Evolutionary conservation across 2,888 invertebrate species (phyloP).

Genomic region (Aleiodes alternator): DNA sequence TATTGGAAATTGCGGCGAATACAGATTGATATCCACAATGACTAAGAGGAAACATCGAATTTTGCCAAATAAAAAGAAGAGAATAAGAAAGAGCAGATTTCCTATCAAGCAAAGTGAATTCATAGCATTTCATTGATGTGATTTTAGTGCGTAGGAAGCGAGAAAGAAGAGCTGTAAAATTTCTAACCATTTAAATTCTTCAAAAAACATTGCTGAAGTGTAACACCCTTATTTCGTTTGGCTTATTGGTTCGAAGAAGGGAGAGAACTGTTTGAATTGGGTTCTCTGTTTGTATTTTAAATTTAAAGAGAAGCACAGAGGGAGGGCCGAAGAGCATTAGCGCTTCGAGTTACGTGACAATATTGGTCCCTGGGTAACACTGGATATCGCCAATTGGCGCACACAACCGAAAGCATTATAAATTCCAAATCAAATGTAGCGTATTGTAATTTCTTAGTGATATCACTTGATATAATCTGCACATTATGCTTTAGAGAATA

Average conservation of each 20-base stretch:
- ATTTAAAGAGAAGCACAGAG: conserved; percentile 31
- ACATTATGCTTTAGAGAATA: conserved; percentile 43
- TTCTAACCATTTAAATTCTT: conserved; percentile 41
- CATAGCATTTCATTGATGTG: conserved; percentile 41
- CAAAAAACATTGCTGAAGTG: conserved; percentile 27
- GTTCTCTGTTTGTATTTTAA: conserved; percentile 25
- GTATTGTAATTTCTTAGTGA: conserved; percentile 70
- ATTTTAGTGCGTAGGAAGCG: conserved; percentile 27
- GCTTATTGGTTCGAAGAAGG: conserved; percentile 63
- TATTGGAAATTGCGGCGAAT: conserved; percentile 44
- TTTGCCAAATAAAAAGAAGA: neutral
- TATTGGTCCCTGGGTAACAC: conserved; percentile 71
- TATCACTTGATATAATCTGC: conserved; percentile 73
- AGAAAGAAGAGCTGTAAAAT: conserved; percentile 47
- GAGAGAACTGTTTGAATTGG: conserved; percentile 41
- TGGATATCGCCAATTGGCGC: conserved; percentile 60
- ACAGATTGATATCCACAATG: conserved; percentile 39
- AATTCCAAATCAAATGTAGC: conserved; percentile 74
- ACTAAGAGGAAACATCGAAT: conserved; percentile 7
- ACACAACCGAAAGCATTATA: conserved; percentile 66
- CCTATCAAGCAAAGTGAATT: neutral
- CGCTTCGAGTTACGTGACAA: conserved; percentile 63
- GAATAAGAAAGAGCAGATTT: neutral
- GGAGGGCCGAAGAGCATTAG: conserved; percentile 66
- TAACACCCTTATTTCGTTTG: conserved; percentile 60